phyloP scores from a whole-genome alignment of 2,888 invertebrate genomes.

The Noctua janthe region DNA sequence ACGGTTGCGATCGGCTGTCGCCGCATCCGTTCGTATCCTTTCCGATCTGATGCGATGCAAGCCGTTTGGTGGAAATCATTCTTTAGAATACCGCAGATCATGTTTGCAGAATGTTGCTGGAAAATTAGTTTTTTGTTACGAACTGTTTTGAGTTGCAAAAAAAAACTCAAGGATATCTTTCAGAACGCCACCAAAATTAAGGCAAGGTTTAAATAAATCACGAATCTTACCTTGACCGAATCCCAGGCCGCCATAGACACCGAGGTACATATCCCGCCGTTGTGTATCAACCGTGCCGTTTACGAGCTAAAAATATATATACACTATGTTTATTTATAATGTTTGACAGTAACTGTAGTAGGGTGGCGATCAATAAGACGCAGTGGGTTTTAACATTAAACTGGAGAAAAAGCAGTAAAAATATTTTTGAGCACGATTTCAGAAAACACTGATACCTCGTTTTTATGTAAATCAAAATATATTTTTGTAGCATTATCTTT shows the following conservation, averaged over 20 bases:
- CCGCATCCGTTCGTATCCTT: too few relatives aligned
- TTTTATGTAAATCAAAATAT: neutral
- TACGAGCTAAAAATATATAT: constrained; percentile 72
- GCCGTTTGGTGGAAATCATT: too few relatives aligned
- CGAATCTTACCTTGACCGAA: constrained; percentile 94
- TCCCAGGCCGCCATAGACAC: constrained; percentile 96
- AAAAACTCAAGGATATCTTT: neutral
- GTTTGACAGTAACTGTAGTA: neutral
- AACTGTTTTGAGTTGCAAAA: neutral
- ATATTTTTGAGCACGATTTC: neutral
- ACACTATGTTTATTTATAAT: neutral
- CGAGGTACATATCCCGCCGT: constrained; percentile 94
- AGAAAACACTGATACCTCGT: neutral
- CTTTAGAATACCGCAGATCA: neutral
- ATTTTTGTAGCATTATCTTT: neutral
- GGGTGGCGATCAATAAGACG: neutral
- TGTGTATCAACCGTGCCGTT: constrained; percentile 90
- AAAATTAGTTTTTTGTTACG: neutral
- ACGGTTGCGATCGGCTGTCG: too few relatives aligned
- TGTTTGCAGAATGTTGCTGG: neutral
- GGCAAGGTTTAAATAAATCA: constrained; percentile 11
- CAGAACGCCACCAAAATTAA: neutral
- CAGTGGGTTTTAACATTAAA: neutral
- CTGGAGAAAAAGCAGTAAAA: neutral
- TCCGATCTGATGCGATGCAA: too few relatives aligned